Base-by-base conservation (phyloP, 2,888 invertebrate genomes). In the Tinea pellionella region DNA sequence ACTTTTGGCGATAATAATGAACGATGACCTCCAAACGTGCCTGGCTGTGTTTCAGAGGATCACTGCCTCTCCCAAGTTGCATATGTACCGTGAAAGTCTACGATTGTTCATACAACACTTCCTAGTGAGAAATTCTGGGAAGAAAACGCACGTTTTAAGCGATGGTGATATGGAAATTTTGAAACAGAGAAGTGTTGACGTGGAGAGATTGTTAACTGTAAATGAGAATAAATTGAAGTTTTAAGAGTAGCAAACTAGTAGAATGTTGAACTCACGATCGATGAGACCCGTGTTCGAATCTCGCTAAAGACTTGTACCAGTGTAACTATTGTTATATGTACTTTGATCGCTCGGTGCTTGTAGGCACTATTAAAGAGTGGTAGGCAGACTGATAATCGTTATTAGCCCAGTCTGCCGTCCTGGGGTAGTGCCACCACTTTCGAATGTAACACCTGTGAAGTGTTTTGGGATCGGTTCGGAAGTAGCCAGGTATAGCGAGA, bases 41-140 rank as follows among this genome's bases (percentile, higher is more conserved):
- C 73, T 89, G 0, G 89, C 89, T 63, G 92, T 93, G 0, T 97
- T 97, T 77, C 88, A 90, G 59, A 89, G 93, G 61, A 90, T 96
- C 59, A 89, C 93, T 0, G 89, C 90, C 61, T 90, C 94, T 0
- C 88, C 92, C 0, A 94, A 96, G 73, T 82, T 97, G 9, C 91
- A 92, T 70, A 88, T 92, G 69, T 94, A 97, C 66, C 90, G 94
- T 60, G 96, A 96, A 72, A 94, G 96, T 65, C 78, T 97, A 2
- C 86, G 93, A 53, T 78, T 97, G 8, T 97, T 97, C 72, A 92
- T 97, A 71, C 93, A 92, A 71, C 96, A 96, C 76, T 97, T 97
- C 68, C 77, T 97, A 18, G 72, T 96, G 1, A 92, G 90, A 67
- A 91, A 91, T 67, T 81, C 90, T 2, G 89, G 89, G 2, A 80